A percentile compares a stretch with the other conserved stretches of the same genome.
These are phyloP conservation scores for Rotaria socialis DNA, from an alignment of 2,888 invertebrate species.

Conservation along the genomic window DNA sequence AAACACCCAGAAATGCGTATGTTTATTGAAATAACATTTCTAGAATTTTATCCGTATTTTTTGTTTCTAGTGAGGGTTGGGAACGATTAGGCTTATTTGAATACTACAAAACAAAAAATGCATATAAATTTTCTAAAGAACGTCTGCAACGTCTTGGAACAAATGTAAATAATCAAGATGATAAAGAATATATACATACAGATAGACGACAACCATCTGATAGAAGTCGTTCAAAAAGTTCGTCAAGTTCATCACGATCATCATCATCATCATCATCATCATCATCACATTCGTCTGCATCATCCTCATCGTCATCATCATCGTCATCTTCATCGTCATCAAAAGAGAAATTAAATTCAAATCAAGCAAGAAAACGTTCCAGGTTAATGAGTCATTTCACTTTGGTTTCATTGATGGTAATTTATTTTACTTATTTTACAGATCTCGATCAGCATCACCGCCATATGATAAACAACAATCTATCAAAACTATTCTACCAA, in stretches of 20 bases:
- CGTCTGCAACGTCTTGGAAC: constrained; percentile 63
- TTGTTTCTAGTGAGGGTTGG: constrained; percentile 77
- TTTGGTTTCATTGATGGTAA: neutral
- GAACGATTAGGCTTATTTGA: constrained; percentile 93
- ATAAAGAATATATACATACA: constrained; percentile 48
- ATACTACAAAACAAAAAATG: constrained; percentile 91
- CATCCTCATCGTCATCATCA: neutral
- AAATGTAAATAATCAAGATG: constrained; percentile 71
- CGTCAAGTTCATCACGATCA: constrained; percentile 51
- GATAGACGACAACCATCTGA: constrained; percentile 38
- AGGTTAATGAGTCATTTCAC: neutral
- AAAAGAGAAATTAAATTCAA: neutral
- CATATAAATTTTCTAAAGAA: constrained; percentile 51
- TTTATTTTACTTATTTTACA: neutral
- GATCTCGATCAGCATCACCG: constrained; percentile 60
- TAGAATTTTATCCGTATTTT: neutral
- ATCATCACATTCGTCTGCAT: neutral
- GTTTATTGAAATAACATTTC: neutral
- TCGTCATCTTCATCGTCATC: neutral
- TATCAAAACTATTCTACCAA: constrained; percentile 24
- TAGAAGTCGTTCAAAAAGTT: constrained; percentile 44
- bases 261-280: constrained; percentile 45
- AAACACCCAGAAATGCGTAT: constrained; percentile 67
- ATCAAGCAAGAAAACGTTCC: neutral
- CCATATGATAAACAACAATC: constrained; percentile 59